Evolutionary conservation across 2,888 invertebrate genomes (phyloP), one percentile per base, ranked within the genome.

Genomic region (Anoplius nigerrimus): DNA sequence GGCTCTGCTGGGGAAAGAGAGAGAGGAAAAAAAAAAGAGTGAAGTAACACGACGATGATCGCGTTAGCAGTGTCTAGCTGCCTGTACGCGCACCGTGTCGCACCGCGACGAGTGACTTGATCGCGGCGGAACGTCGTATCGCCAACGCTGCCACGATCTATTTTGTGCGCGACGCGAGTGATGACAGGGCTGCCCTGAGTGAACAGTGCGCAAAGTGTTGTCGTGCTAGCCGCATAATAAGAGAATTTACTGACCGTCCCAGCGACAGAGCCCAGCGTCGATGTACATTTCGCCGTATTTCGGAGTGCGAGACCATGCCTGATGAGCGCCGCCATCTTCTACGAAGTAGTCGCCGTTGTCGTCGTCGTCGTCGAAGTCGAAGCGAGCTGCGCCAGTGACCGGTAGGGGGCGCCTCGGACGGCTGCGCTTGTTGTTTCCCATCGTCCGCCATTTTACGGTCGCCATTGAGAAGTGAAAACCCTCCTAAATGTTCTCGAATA

Each of bases 381-480:
- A 34, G 34, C 34, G 34, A 69, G 75, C 59, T 74, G 75, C 91
- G 69, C 56, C 63, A 70, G 73, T 71, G 68, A 76, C 66, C 69
- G 90, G 86, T 89, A 82, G 84, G 87, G 81, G 89, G 92, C 92
- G 91, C 91, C 91, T 89, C 79, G 72, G 89, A 91, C 92, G 92
- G 92, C 92, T 93, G 93, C 92, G 93, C 93, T 94, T 93, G 93
- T 94, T 93, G 93, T 93, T 93, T 93, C 91, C 92, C 87, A 87
- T 80, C 82, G 68, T 74, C 94, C 95, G 95, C 95, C 95, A 95
- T 95, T 94, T 94, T 95, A 93, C 94, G 93, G 94, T 95, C 94
- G 94, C 94, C 94, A 95, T 95, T 94, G 95, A 94, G 93, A 94
- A 94, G 94, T 94, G 94, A 94, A 93, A 94, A 93, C 93, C 92